These are phyloP conservation scores for Electrophaes corylata DNA, from an alignment of 2,888 invertebrate species.

Conservation along the genomic window DNA sequence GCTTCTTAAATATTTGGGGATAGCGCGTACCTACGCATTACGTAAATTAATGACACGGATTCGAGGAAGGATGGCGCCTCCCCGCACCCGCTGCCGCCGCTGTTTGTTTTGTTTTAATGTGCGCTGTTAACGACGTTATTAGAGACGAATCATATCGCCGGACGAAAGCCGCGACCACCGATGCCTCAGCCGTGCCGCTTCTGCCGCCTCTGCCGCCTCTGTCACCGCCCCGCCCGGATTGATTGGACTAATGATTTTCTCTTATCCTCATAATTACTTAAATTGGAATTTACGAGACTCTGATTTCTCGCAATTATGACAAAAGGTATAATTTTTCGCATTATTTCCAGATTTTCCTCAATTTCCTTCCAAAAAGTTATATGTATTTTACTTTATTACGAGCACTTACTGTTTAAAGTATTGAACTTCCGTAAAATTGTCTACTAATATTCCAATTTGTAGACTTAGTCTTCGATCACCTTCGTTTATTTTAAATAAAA, in stretches of 20 bases:
- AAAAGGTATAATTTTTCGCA: conserved; percentile 57
- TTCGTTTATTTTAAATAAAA: background rate
- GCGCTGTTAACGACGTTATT: conserved; percentile 83
- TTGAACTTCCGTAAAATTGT: background rate
- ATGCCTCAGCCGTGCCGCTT: too few species aligned
- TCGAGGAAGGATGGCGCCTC: conserved; percentile 83
- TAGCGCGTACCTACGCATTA: conserved; percentile 85
- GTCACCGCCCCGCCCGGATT: conserved; percentile 50
- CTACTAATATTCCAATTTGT: too few species aligned
- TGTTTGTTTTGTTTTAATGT: conserved; percentile 84
- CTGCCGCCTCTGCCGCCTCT: conserved; percentile 11
- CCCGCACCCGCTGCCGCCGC: conserved; percentile 50
- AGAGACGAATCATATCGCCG: conserved; percentile 73
- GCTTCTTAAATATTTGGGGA: conserved; percentile 85
- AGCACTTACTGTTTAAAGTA: background rate
- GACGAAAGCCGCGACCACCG: conserved; percentile 20
- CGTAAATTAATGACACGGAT: conserved; percentile 85
- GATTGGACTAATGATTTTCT: conserved; percentile 79
- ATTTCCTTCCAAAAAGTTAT: too few species aligned
- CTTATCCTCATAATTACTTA: conserved; percentile 76
- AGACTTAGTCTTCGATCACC: too few species aligned
- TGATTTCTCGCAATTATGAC: conserved; percentile 54
- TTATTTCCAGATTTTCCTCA: conserved; percentile 54
- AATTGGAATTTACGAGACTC: conserved; percentile 66
- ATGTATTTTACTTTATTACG: too few species aligned